phyloP scores from a whole-genome alignment of 92 coral and sea anemone species.

The Zoanthus sansibaricus region DNA sequence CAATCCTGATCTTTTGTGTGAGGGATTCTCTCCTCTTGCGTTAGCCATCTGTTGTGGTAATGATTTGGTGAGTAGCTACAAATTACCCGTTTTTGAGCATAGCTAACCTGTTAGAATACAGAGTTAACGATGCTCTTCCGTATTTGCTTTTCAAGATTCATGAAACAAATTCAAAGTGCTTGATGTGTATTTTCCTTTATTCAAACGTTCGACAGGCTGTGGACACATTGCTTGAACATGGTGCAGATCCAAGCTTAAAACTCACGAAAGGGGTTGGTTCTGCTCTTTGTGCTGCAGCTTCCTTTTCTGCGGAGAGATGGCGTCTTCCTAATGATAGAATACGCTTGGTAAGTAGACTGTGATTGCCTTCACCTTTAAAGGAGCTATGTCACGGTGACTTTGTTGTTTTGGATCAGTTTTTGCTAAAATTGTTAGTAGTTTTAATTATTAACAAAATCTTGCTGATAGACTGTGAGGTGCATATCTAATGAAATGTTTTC shows the following conservation, averaged over 20 bases:
- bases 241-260: constrained; percentile 90
- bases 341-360: constrained; percentile 76
- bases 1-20: constrained; percentile 90
- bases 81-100: too few relatives aligned
- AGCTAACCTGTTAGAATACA: too few relatives aligned
- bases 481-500: too few relatives aligned
- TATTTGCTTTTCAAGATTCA: background rate
- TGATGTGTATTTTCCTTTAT: background rate
- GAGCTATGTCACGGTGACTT: too few relatives aligned
- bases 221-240: constrained; percentile 80
- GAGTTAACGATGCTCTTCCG: background rate
- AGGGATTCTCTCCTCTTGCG: constrained; percentile 94
- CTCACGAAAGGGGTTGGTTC: constrained; percentile 96
- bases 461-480: too few relatives aligned
- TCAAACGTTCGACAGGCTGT: constrained; percentile 74
- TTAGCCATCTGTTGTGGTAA: constrained; percentile 97
- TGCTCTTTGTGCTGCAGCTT: constrained; percentile 94
- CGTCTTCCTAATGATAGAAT: constrained; percentile 85
- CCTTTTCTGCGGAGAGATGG: constrained; percentile 95
- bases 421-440: too few relatives aligned
- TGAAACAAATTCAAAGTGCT: background rate
- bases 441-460: too few relatives aligned
- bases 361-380: too few relatives aligned
- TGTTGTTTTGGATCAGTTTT: too few relatives aligned
- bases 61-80: constrained; percentile 69